Evolutionary conservation across 2,888 invertebrate species (phyloP).

Genomic region (Drosophila mayaguana): DNA sequence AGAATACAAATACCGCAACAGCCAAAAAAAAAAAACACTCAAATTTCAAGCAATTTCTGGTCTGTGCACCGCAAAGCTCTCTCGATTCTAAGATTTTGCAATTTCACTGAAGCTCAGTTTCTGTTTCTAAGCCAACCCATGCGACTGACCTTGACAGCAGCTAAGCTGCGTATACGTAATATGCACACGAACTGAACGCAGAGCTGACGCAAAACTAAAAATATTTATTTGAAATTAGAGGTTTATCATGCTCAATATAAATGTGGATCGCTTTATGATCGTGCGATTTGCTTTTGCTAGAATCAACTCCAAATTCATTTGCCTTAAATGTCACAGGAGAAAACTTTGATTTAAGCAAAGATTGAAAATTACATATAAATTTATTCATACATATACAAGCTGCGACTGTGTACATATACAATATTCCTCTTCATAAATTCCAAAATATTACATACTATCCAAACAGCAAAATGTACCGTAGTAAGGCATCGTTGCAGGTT

Average conservation of each 20-base stretch:
- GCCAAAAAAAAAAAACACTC: constrained; percentile 4
- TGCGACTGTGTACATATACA: no score
- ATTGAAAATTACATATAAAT: not conserved
- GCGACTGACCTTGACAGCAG: constrained; percentile 38
- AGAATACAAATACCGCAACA: not conserved
- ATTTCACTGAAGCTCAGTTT: constrained; percentile 36
- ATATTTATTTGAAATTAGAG: not conserved
- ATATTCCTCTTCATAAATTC: not conserved
- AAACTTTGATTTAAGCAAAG: not conserved
- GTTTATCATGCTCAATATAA: not conserved
- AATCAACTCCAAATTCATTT: not conserved
- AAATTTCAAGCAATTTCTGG: constrained; percentile 52
- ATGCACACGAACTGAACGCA: not conserved
- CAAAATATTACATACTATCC: not conserved
- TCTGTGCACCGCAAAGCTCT: constrained; percentile 44
- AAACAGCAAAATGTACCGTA: not conserved
- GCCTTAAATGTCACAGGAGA: constrained; percentile 21
- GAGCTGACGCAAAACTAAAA: not conserved
- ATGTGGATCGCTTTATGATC: not conserved
- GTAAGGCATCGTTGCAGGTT: fast-evolving
- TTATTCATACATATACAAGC: no score
- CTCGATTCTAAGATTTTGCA: constrained; percentile 44
- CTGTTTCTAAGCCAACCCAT: constrained; percentile 5
- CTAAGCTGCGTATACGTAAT: constrained; percentile 43
- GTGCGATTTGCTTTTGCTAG: no score